Base-by-base conservation (phyloP, 2,797 vertebrate species). In the Borostomias antarcticus region DNA sequence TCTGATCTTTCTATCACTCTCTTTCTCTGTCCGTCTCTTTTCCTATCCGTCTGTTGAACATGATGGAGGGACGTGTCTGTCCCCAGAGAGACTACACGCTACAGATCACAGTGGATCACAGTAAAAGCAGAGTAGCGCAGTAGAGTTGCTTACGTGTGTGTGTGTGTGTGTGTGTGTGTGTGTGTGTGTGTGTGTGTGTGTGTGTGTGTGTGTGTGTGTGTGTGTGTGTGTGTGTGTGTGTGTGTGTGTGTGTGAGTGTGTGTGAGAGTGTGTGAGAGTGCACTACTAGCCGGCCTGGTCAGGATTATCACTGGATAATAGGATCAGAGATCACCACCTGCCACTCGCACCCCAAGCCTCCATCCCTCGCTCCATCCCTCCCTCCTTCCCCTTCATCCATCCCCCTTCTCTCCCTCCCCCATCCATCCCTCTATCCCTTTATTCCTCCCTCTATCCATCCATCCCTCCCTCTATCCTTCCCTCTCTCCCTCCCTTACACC, bases 291-390 rank as follows among this genome's bases (percentile, higher is more conserved):
- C 66, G 62, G 86, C 72, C 76, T 77, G 69, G 54, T 74, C 68
- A 64, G 87, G 85, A 90, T 89, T 69, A 75, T 75, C 75, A 77
- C 79, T 69, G 66, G 69, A 78, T 91, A 91, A 88, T 71, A 76
- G 77, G 89, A 86, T 93, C 64, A 63, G 77, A 80, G 89, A 86
- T 92, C 78, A 86, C 87, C 91, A 90, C 88, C 92, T 92, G 91
- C 87, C 84, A 76, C 85, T 82, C 69, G 72, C 77, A 75, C 87
- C 53, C 78, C 52, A 8, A 74, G 53, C 68, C 80, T 21, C 3
- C 0, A 4, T 35, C 70, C 83, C 69, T 66, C 73, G 76, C 74
- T 73, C 80, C 67, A n/a, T 68, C 47, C 63, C 76, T 77, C 82
- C 80, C 50, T 52, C 67, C n/a, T n/a, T n/a, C n/a, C n/a, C 64